phyloP scores from a whole-genome alignment of 2,888 invertebrate species.

The Macaria liturata region DNA sequence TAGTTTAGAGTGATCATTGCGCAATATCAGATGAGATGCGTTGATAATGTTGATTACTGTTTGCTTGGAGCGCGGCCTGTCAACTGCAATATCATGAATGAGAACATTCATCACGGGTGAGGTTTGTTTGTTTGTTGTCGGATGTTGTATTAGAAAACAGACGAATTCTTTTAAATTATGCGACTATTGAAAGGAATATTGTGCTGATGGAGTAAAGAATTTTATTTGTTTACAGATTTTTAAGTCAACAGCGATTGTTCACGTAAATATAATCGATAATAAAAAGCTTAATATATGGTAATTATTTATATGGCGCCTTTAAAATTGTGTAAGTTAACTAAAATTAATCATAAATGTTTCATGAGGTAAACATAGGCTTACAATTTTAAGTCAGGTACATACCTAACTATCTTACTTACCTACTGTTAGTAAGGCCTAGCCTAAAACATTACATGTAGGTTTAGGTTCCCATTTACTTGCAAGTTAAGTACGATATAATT shows the following conservation, averaged over 20 bases:
- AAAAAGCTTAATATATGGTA: too few species aligned
- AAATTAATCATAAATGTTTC: too few species aligned
- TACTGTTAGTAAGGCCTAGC: too few species aligned
- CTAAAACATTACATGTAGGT: neutral
- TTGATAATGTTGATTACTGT: slow-evolving; percentile 32
- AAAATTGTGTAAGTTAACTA: too few species aligned
- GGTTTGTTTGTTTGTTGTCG: slow-evolving; percentile 70
- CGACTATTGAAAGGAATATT: slow-evolving; percentile 51
- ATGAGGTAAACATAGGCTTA: too few species aligned
- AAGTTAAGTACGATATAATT: neutral
- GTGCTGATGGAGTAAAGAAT: slow-evolving; percentile 33
- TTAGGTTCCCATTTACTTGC: neutral
- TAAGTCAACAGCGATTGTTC: neutral
- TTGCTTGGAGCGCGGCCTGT: slow-evolving; percentile 35
- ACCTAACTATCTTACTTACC: too few species aligned
- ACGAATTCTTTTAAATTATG: slow-evolving; percentile 60
- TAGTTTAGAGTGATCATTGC: slow-evolving; percentile 36
- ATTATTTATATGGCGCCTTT: too few species aligned
- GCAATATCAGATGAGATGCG: slow-evolving; percentile 29
- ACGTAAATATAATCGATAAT: too few species aligned
- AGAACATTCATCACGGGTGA: slow-evolving; percentile 48
- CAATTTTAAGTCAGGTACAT: too few species aligned
- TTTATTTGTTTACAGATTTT: slow-evolving; percentile 30
- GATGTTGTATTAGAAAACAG: slow-evolving; percentile 50
- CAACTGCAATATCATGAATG: slow-evolving; percentile 51